These are phyloP conservation scores for Xylota segnis DNA, from an alignment of 2,888 invertebrate species.

Conservation along the genomic window DNA sequence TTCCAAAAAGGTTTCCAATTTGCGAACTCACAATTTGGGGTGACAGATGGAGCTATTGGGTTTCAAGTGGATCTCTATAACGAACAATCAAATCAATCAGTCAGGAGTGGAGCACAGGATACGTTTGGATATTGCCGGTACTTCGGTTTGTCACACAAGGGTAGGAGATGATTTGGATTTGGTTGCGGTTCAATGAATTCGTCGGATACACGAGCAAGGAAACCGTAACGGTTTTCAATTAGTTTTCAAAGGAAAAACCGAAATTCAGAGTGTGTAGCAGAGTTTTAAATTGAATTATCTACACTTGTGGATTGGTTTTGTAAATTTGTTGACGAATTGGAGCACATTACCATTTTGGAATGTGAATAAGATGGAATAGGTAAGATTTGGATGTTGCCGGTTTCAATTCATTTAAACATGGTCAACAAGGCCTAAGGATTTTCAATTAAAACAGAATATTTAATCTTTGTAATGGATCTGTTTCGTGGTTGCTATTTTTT, in stretches of 20 bases:
- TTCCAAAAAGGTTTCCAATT: conserved; percentile 36
- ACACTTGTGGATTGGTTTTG: conserved; percentile 9
- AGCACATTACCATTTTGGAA: conserved; percentile 18
- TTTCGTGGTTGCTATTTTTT: too few species aligned
- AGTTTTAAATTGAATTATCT: conserved; percentile 44
- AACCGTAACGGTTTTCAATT: conserved; percentile 24
- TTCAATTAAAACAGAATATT: neutral
- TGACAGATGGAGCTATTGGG: conserved; percentile 54
- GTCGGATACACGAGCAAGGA: conserved; percentile 12
- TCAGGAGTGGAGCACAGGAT: conserved; percentile 1
- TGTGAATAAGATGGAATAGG: neutral
- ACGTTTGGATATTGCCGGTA: neutral
- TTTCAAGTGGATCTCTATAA: conserved; percentile 50
- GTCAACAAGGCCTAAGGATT: neutral
- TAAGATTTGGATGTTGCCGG: neutral
- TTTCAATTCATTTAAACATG: neutral
- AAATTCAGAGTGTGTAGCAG: neutral
- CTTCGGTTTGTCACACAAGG: conserved; percentile 22
- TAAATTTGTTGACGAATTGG: neutral
- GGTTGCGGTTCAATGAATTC: conserved; percentile 46
- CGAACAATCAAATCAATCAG: conserved; percentile 65
- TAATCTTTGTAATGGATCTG: neutral
- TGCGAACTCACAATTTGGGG: conserved; percentile 35
- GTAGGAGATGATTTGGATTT: conserved; percentile 37
- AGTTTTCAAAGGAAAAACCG: conserved; percentile 22